phyloP scores from a whole-genome alignment of 1,140 invertebrate species.

The Lepidurus couesii region DNA sequence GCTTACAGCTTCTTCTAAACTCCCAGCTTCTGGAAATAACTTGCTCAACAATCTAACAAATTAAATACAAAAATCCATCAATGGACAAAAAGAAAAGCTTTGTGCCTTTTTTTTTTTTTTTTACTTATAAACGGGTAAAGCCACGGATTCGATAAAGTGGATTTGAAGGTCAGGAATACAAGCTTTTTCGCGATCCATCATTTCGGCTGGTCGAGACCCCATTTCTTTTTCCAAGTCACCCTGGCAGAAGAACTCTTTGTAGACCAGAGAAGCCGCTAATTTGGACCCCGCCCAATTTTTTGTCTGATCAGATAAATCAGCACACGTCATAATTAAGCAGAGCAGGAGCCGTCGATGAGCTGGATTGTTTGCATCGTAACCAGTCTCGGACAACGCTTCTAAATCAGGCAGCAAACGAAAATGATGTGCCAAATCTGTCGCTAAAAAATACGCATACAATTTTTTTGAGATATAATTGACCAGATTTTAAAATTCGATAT shows the following conservation, averaged over 20 bases:
- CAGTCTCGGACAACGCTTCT: conserved; percentile 51
- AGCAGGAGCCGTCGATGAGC: conserved; percentile 60
- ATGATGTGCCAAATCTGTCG: conserved; percentile 69
- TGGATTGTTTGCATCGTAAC: conserved; percentile 56
- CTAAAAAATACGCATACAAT: conserved; percentile 38
- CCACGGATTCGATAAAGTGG: conserved; percentile 63
- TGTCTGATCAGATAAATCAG: conserved; percentile 78
- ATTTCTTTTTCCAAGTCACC: conserved; percentile 78
- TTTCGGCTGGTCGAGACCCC: conserved; percentile 63
- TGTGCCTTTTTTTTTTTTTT: conserved; percentile 36
- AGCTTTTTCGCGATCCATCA: conserved; percentile 77
- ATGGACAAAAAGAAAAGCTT: background rate
- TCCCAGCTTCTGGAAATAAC: conserved; percentile 18
- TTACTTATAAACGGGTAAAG: conserved; percentile 55
- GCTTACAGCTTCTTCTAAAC: conserved; percentile 6
- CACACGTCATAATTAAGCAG: conserved; percentile 72
- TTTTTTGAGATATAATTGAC: background rate
- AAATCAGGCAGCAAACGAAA: conserved; percentile 57
- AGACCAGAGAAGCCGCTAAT: conserved; percentile 63
- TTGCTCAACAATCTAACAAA: background rate
- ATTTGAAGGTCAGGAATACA: conserved; percentile 77
- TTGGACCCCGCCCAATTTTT: conserved; percentile 64
- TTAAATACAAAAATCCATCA: background rate
- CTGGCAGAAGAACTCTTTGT: conserved; percentile 82
- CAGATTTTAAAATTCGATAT: background rate